Evolutionary conservation across 2,888 invertebrate species (phyloP), one percentile per base, ranked within the genome.

Genomic region (Agrochola lychnidis): DNA sequence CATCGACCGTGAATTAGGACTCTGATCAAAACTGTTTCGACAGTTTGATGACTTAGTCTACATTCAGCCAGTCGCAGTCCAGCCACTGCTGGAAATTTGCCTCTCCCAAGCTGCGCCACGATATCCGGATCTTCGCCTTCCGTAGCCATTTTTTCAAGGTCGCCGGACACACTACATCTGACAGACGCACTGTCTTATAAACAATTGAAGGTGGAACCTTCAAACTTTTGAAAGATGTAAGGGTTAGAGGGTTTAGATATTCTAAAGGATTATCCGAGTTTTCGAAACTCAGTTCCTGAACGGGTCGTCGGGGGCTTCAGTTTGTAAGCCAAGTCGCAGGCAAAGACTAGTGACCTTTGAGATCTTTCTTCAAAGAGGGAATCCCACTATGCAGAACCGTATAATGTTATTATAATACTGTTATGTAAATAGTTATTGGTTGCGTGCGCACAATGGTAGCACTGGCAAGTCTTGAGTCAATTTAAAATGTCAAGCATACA

Each of bases 401-500:
- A 45, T 61, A 78, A 45, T 70, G 25, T 61, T 79, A 61, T 59
- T 68, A 67, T 51, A 67, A 30, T 78, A 62, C 30, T 61, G 30
- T 51, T 78, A 79, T 56, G 62, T 72, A 63, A 61, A 67, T 81
- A 75, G n/a, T 30, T 57, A 62, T 42, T 40, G 66, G 61, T 67
- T 66, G 73, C 83, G 73, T 83, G 83, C 80, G 9, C 74, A 77
- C 84, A 69, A 83, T 76, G 59, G 72, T 56, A 63, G 63, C 70
- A 25, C 25, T 53, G 36, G 62, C 63, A 61, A 48, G 63, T 57
- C 73, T 42, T 30, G 51, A 73, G 61, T 70, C 82, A 16, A 70
- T 87, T 84, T 73, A 72, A 84, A 87, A 86, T 87, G 86, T 76
- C 86, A 87, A 76, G 76, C 76, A 14, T 71, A 83, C 83, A 74